Base-by-base conservation (phyloP, 92 coral and sea anemone species). In the Hydrozoanthus gracilis region DNA sequence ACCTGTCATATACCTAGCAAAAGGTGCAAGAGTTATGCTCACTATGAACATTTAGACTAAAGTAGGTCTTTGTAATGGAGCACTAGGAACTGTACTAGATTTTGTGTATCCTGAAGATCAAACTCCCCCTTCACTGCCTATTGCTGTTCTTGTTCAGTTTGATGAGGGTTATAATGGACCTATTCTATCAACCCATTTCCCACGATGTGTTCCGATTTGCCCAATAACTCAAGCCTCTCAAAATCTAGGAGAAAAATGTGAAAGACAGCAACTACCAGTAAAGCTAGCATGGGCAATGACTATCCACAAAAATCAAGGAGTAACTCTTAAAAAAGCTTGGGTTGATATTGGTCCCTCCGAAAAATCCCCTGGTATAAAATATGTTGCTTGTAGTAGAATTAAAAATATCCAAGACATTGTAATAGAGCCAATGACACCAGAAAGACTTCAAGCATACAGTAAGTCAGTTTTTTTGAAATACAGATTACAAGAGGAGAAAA, bases 211-310 rank as follows among this genome's bases (percentile, higher is more conserved):
- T 45, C 87, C 89, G 10, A 64, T 87, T 48, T 77, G 68, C 14
- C 86, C 86, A 17, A 46, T 87, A 20, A 87, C 89, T n/a, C 90
- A 73, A 17, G 52, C 72, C 56, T 90, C 89, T 75, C 86, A 79
- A 86, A 86, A 82, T 16, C 80, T 83, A 60, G 90, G 89, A 52
- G 51, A 39, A 54, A 86, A 85, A 62, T 86, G 58, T 86, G 88
- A 86, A 86, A 90, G 91, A 76, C 93, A 90, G 52, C 93, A 90
- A 88, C 55, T 87, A 5, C 91, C 91, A 13, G 48, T 90, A 45
- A 79, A 67, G 76, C 46, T 86, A 64, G 89, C 92, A 86, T 90
- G 87, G 87, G 89, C 92, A n/a, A 78, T 90, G 76, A 90, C 90
- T 61, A 90, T 90, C 3, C 92, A 78, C 88, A 90, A 90, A 68